Evolutionary conservation across 2,888 invertebrate genomes (phyloP).

Genomic region (Eupithecia subfuscata): DNA sequence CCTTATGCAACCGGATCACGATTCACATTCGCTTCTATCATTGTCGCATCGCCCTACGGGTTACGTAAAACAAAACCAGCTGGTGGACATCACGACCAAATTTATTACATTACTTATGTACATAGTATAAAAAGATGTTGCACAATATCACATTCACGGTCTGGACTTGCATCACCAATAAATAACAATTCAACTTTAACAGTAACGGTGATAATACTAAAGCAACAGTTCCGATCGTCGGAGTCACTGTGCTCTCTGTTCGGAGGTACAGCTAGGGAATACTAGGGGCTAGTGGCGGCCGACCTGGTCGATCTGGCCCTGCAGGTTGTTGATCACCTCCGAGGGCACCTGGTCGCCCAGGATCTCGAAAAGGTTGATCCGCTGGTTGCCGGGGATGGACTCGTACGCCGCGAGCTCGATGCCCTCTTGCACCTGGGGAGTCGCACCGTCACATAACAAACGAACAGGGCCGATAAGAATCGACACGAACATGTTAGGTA

Average conservation of each 20-base stretch:
- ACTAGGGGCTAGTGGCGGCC: conserved; percentile 81
- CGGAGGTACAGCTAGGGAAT: conserved; percentile 10
- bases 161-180: conserved; percentile 74
- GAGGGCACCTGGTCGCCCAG: conserved; percentile 93
- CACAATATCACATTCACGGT: conserved; percentile 78
- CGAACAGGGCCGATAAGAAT: neutral
- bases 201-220: conserved; percentile 42
- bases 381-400: conserved; percentile 93
- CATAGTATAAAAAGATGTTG: conserved; percentile 77
- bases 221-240: conserved; percentile 27
- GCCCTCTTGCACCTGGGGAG: conserved; percentile 89
- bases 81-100: conserved; percentile 63
- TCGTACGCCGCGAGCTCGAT: conserved; percentile 94
- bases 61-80: conserved; percentile 65
- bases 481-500: neutral
- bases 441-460: neutral
- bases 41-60: conserved; percentile 49
- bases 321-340: conserved; percentile 94
- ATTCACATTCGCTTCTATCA: conserved; percentile 46
- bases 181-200: conserved; percentile 54
- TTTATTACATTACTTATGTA: conserved; percentile 73
- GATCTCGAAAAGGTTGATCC: conserved; percentile 92
- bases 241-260: conserved; percentile 14
- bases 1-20: conserved; percentile 47
- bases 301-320: conserved; percentile 92